Evolutionary conservation across 2,113 vertebrate genomes (phyloP), one percentile per base, ranked within the genome.

Genomic region (Sterrhoptilus dennistouni): DNA sequence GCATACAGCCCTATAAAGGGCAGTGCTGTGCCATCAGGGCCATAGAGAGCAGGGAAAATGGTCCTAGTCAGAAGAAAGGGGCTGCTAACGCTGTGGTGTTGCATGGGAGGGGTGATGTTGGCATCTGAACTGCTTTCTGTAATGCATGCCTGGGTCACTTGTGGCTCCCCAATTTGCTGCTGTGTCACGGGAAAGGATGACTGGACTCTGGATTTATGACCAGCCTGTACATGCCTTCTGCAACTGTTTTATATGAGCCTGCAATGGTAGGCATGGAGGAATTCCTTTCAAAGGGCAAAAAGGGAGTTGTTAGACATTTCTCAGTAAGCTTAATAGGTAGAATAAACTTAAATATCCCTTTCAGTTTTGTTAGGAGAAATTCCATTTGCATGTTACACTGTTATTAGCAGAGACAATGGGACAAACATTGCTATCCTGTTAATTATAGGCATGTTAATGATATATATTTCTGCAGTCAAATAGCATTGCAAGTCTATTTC

Each of bases 361-460:
- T 78, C 23, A 56, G 1, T 96, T 95, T 76, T 71, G 47, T 68
- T 78, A 76, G 35, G 31, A 89, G 76, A 82, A 96, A 95, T 92
- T 42, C 59, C 81, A 68, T 94, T 97, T 96, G 83, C 35, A 35
- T 85, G 56, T 88, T 95, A 72, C 82, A 44, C 86, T 21, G 11
- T 87, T 95, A 96, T 94, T 97, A 96, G 52, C 47, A 8, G 83
- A 96, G 90, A 97, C 92, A 95, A 40, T 60, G 50, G 92, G 90
- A 93, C 89, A 94, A 95, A 74, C 86, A 80, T 8, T 79, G 92
- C 84, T 89, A 89, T 92, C 86, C 87, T 90, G 91, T 97, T 98
- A 97, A 97, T 98, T 97, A 97, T 63, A 86, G 61, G 28, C 61
- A 63, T 57, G 80, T 96, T 97, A 97, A 96, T 94, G 96, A 97